phyloP scores from a whole-genome alignment of 2,888 invertebrate genomes.

The Leptinotarsa juncta region DNA sequence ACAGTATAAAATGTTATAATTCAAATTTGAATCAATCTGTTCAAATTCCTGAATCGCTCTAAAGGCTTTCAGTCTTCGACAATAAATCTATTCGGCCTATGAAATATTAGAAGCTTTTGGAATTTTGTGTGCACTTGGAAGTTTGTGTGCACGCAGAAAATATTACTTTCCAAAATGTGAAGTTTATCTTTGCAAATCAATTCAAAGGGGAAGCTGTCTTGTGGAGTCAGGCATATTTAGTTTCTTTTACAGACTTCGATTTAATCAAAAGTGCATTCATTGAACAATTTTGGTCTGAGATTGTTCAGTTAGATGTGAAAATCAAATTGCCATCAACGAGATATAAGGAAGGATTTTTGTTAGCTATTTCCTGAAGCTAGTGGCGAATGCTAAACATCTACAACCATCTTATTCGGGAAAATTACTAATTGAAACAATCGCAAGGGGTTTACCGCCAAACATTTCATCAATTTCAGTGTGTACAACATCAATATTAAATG shows the following conservation, averaged over 20 bases:
- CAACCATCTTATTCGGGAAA: no score
- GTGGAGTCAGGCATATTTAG: background rate
- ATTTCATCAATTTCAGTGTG: conserved; percentile 8
- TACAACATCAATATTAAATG: background rate
- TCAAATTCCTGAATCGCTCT: background rate
- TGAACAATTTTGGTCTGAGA: no score
- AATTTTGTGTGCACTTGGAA: background rate
- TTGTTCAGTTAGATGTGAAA: no score
- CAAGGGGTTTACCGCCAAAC: background rate
- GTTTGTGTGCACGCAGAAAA: no score
- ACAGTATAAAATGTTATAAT: background rate
- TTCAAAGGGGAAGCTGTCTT: conserved; percentile 3
- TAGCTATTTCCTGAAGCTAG: no score
- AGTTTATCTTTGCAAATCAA: background rate
- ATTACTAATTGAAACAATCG: no score
- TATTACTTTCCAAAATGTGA: background rate
- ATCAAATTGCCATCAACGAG: no score
- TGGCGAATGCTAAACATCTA: no score
- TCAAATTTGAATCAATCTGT: background rate
- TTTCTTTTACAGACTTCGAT: no score
- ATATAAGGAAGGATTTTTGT: no score
- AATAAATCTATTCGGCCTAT: background rate
- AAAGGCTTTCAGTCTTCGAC: background rate
- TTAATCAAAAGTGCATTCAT: no score
- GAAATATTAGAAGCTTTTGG: background rate